Conservation (phyloP, 2,888 invertebrate genomes). For the Drosophila prolongata region DNA sequence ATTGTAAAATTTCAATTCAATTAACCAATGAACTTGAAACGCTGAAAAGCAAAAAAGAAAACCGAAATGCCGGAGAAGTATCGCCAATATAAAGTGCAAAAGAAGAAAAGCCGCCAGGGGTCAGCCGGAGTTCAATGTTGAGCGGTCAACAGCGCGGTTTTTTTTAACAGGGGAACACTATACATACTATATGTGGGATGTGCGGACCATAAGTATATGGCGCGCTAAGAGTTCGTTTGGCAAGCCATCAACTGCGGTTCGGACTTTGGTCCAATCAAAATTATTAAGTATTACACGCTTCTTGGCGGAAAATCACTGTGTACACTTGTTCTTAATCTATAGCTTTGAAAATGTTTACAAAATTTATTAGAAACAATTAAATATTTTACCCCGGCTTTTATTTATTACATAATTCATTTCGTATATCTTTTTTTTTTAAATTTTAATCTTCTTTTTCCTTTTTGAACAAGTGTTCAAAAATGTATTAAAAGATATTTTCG, state of each 20-base stretch:
- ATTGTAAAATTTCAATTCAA: slow-evolving; percentile 48
- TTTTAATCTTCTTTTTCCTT: no score
- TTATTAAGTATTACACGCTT: slow-evolving; percentile 17
- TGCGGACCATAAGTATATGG: background rate
- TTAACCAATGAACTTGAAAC: slow-evolving; percentile 69
- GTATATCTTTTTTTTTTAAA: no score
- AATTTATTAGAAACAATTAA: background rate
- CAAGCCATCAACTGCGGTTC: slow-evolving; percentile 5
- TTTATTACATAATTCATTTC: background rate
- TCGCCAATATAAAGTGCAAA: background rate
- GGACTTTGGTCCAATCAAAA: slow-evolving; percentile 16
- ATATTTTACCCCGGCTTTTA: background rate
- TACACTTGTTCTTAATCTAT: background rate
- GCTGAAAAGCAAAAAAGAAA: slow-evolving; percentile 1
- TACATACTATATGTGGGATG: background rate
- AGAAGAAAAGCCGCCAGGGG: background rate
- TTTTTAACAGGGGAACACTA: no score
- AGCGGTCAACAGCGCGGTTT: background rate
- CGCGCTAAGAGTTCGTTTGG: slow-evolving; percentile 2
- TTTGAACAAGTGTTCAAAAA: no score
- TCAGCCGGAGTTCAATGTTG: slow-evolving; percentile 28
- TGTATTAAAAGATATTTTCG: no score
- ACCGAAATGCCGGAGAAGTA: background rate
- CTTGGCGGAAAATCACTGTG: slow-evolving; percentile 3
- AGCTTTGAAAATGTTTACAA: background rate